A percentile compares a stretch with the other conserved stretches of the same genome.
phyloP scores from a whole-genome alignment of 35 echinoderm and acorn worm genomes.

The Lytechinus variegatus region DNA sequence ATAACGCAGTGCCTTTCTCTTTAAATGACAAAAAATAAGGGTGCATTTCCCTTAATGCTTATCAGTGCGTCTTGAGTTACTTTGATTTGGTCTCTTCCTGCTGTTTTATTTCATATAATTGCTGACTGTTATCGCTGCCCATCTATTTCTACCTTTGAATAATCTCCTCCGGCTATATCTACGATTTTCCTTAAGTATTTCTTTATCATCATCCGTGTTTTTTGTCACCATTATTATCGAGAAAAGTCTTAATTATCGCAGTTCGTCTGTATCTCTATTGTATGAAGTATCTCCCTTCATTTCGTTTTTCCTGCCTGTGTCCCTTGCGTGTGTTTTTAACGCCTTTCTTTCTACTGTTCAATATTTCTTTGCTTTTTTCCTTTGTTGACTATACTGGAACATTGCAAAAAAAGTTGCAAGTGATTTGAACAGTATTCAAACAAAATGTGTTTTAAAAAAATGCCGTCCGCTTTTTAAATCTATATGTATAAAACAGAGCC shows the following conservation, averaged over 20 bases:
- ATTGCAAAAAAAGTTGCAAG: no score
- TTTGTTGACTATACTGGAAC: neutral
- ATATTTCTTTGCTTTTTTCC: neutral
- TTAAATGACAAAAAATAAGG: neutral
- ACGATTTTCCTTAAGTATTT: neutral
- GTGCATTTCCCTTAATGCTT: neutral
- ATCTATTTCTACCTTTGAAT: neutral
- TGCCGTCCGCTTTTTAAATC: no score
- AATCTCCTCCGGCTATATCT: neutral
- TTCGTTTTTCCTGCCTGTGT: neutral
- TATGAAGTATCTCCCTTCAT: neutral
- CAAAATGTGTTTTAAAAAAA: no score
- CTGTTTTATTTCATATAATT: neutral
- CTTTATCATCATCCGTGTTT: neutral
- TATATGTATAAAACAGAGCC: no score
- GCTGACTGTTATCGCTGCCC: neutral
- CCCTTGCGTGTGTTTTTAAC: neutral
- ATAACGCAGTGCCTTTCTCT: neutral
- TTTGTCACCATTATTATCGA: neutral
- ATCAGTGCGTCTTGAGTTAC: neutral
- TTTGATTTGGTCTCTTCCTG: neutral
- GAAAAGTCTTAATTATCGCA: neutral
- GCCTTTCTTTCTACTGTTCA: neutral
- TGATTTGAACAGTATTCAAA: no score
- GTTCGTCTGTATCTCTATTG: neutral